Base-by-base conservation (phyloP, 2,797 vertebrate species). In the Remorina albescens region DNA sequence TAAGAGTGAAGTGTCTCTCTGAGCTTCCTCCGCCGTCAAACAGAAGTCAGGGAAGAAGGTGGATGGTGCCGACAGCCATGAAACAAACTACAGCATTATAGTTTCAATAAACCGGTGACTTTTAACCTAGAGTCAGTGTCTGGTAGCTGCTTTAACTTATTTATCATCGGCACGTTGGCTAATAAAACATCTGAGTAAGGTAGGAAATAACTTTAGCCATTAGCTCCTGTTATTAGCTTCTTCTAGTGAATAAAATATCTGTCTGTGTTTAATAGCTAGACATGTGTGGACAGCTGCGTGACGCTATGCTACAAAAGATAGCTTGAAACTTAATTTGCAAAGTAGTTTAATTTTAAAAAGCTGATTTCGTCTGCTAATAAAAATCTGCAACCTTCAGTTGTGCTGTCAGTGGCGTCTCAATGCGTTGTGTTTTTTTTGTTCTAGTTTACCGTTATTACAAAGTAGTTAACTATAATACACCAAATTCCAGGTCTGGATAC, bases 21-120 rank as follows among this genome's bases (percentile, higher is more conserved):
- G 2, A 0, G 44, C 66, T 86, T 82, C 82, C 84, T 23, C 16
- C 62, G 9, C n/a, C 2, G 1, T 21, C 18, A 16, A 1, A 12
- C 5, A 5, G 8, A 7, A 69, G 13, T 8, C n/a, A 32, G 0
- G 1, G 19, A 2, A 41, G 1, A 53, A 21, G 72, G 61, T 46
- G 54, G 15, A 32, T 0, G 4, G 7, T 36, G 2, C 6, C n/a
- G 16, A 1, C 30, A 6, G 8, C 21, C 19, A 7, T 23, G 28
- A 7, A 26, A 18, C 1, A 15, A 16, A 1, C 32, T 8, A 2
- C 1, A 0, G 19, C 8, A 9, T 18, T 1, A 3, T 9, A 2
- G 6, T 13, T 8, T 39, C 2, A 58, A 58, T 1, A 10, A 1
- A 32, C 41, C 16, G 3, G 19, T 46, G 8, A 3, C 4, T 46